Evolutionary conservation across 2,888 invertebrate genomes (phyloP).

Genomic region (Apoderus coryli): DNA sequence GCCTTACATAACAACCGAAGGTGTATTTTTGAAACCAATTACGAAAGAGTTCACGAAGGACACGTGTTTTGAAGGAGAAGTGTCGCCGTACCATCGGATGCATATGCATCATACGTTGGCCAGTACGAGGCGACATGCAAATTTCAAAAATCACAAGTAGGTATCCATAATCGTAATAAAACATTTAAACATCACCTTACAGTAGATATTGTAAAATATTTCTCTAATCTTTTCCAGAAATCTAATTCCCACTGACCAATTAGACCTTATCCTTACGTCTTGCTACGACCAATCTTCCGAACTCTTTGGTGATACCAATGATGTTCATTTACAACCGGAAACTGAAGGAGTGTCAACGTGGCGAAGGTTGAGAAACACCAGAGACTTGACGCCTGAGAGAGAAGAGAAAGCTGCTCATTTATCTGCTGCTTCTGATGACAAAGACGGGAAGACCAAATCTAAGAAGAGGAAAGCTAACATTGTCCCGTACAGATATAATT

Average conservation of each 20-base stretch:
- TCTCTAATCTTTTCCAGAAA: conserved; percentile 19
- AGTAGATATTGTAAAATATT: neutral
- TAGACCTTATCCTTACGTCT: conserved; percentile 52
- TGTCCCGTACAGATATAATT: conserved; percentile 25
- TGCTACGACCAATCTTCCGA: conserved; percentile 54
- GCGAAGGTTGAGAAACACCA: conserved; percentile 51
- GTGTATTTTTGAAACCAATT: conserved; percentile 31
- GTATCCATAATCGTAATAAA: conserved; percentile 12
- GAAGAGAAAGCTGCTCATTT: conserved; percentile 18
- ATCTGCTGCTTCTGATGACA: neutral
- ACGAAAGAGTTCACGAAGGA: conserved; percentile 21
- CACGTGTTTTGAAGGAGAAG: conserved; percentile 26
- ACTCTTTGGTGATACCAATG: conserved; percentile 45
- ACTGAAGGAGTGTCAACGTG: conserved; percentile 47
- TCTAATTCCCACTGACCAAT: conserved; percentile 45
- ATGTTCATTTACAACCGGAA: conserved; percentile 52
- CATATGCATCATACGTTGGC: conserved; percentile 40
- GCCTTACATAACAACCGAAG: conserved; percentile 35
- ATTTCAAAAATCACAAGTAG: conserved; percentile 29
- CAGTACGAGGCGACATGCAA: conserved; percentile 35
- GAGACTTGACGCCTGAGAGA: conserved; percentile 32
- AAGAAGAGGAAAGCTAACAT: conserved; percentile 12
- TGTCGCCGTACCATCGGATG: conserved; percentile 34
- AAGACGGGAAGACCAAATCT: conserved; percentile 4
- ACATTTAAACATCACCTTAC: too few relatives aligned